Conservation (phyloP, 1,140 invertebrate species). For the Trachelipus rathkii region DNA sequence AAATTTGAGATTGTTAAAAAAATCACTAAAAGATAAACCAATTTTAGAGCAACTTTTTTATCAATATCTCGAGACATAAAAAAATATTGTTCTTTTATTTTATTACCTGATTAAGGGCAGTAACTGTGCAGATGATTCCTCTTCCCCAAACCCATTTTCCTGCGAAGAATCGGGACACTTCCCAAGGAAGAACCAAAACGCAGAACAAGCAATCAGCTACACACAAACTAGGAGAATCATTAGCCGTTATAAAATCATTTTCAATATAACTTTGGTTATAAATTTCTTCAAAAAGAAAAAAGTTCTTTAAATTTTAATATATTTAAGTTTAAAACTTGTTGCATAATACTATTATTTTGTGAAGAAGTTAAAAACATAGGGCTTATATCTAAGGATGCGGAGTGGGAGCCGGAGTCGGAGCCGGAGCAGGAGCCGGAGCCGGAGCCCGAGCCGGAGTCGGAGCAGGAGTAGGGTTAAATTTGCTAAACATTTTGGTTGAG, state of each 20-base stretch:
- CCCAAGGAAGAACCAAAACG: slow-evolving; percentile 72
- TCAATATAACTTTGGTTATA: neutral
- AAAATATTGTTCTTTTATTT: no score
- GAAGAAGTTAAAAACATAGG: neutral
- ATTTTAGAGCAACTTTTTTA: no score
- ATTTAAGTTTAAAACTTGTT: neutral
- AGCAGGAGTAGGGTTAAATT: no score
- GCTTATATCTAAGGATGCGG: no score
- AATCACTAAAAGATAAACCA: no score
- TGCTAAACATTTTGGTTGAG: no score
- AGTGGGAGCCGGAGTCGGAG: no score
- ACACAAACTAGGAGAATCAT: slow-evolving; percentile 63
- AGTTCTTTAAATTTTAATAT: neutral
- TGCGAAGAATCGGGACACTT: slow-evolving; percentile 66
- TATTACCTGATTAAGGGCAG: slow-evolving; percentile 64
- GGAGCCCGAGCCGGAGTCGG: no score
- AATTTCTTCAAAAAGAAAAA: no score
- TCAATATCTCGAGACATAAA: no score
- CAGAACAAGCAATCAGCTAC: slow-evolving; percentile 73
- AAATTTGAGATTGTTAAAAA: no score
- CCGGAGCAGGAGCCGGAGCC: no score
- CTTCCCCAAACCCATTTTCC: slow-evolving; percentile 68
- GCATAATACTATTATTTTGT: neutral
- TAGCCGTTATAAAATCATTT: slow-evolving; percentile 63
- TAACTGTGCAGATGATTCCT: slow-evolving; percentile 61